Evolutionary conservation across 2,888 invertebrate species (phyloP).

Genomic region (Hypercompe scribonia): DNA sequence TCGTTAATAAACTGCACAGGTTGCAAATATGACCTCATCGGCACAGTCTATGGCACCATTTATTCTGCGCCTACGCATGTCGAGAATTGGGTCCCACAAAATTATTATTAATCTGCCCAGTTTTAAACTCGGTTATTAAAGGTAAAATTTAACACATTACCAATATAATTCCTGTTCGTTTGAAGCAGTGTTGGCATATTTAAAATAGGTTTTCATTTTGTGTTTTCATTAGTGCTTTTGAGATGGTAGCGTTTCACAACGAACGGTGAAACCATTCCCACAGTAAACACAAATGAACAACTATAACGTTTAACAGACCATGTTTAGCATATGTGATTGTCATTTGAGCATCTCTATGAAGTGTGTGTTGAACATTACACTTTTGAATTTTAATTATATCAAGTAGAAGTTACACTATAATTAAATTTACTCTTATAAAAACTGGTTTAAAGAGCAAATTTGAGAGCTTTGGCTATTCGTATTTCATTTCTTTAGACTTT

Average conservation of each 20-base stretch:
- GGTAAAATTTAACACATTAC: not conserved
- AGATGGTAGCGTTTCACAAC: not conserved
- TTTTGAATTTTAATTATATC: not conserved
- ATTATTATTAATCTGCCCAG: constrained; percentile 20
- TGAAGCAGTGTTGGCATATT: not conserved
- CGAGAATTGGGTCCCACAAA: constrained; percentile 39
- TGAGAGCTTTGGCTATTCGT: no score
- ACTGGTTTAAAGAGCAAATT: not conserved
- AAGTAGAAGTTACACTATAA: not conserved
- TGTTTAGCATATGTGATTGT: not conserved
- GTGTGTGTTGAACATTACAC: not conserved
- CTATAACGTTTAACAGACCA: not conserved
- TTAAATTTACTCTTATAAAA: not conserved
- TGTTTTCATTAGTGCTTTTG: not conserved
- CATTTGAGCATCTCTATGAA: not conserved
- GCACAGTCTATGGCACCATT: constrained; percentile 33
- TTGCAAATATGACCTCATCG: constrained; percentile 58
- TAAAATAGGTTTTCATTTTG: not conserved
- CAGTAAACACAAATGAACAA: not conserved
- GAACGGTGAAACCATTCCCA: not conserved
- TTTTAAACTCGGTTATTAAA: not conserved
- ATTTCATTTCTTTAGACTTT: not conserved
- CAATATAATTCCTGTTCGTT: not conserved
- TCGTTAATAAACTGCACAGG: constrained; percentile 44
- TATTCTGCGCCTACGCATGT: constrained; percentile 42